Evolutionary conservation across 2,888 invertebrate genomes (phyloP), one percentile per base, ranked within the genome.

Genomic region (Parnassius apollo): DNA sequence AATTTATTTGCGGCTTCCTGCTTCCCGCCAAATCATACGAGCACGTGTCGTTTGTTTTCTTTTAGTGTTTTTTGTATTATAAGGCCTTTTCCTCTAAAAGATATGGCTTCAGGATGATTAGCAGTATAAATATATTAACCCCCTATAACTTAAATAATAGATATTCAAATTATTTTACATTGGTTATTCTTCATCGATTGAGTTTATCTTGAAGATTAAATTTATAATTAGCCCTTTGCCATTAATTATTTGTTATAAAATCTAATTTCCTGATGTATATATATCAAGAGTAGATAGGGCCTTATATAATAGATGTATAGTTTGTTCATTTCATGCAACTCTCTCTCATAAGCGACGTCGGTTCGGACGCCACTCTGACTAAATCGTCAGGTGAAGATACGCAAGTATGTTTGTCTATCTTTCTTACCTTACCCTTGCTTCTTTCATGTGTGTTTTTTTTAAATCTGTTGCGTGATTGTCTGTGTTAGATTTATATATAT

Each of bases 241-340:
- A 35, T 35, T 35, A 7, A 35, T 35, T 35, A 35, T 35, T 53
- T 61, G 7, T 63, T 44, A 25, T 46, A 12, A 59, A 53, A 25
- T 18, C 10, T 49, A 42, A 55, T 9, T 46, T 64, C 56, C 62
- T 62, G 59, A 59, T 57, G 62, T 51, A 9, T 56, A 9, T 56
- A 49, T 67, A 67, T 66, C 69, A 58, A 65, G 66, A 58, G 62
- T 64, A 65, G 69, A 74, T 74, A 71, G 58, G 61, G 65, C 70
- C 75, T 76, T 80, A 80, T 87, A 84, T 89, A 87, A 88, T 86
- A 88, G 89, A 83, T 85, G 84, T 86, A 87, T 89, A 91, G 91
- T 91, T 91, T 91, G 91, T 91, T 84, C 90, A 91, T 91, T 91
- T 91, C 91, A 91, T 91, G 91, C 91, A 91, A 90, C 91, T 91